Evolutionary conservation across 2,113 vertebrate species (phyloP).

Genomic region (Asarcornis scutulata): DNA sequence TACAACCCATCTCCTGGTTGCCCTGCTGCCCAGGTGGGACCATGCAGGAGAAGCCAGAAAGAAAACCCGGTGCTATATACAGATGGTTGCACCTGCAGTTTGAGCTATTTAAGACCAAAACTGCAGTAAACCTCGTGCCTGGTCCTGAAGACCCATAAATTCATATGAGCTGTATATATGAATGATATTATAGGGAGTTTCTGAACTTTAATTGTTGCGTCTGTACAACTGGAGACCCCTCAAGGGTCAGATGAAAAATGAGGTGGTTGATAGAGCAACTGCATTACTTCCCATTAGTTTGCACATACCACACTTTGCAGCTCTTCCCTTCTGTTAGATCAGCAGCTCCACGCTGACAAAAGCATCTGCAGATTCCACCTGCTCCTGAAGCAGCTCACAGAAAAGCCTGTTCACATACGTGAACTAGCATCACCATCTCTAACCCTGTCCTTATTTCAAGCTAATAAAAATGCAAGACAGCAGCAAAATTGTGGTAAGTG

Average conservation of each 20-base stretch:
- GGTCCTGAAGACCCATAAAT: no score
- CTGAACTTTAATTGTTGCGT: no score
- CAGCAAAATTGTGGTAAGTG: neutral
- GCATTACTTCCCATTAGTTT: neutral
- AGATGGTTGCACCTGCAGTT: no score
- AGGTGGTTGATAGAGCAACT: no score
- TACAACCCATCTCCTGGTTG: no score
- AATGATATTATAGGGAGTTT: no score
- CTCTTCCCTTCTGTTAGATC: neutral
- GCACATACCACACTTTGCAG: neutral
- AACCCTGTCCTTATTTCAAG: constrained; percentile 9
- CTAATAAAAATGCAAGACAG: neutral
- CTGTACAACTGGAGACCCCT: no score
- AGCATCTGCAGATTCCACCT: neutral
- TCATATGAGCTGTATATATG: no score
- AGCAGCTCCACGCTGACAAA: neutral
- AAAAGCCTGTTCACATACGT: neutral
- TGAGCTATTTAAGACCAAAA: no score
- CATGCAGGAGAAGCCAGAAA: no score
- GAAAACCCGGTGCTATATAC: neutral
- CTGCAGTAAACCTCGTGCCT: neutral
- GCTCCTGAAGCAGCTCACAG: no score
- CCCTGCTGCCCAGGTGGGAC: no score
- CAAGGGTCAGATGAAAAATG: neutral
- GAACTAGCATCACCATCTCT: neutral